Conservation (phyloP, 2,888 invertebrate genomes). For the Stramonita haemastoma region DNA sequence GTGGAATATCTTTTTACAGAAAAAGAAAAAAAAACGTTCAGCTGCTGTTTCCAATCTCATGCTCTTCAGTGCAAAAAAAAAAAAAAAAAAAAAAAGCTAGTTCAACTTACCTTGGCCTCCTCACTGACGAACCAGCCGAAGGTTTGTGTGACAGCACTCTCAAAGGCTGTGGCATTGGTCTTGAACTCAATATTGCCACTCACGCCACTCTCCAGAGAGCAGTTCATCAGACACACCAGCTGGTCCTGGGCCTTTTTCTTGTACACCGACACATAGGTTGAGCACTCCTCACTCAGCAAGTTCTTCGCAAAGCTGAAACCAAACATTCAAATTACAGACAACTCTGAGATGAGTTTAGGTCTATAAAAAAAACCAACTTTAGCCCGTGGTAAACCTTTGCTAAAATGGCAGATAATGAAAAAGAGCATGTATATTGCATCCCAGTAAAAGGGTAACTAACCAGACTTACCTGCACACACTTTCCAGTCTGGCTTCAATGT, state of each 20-base stretch:
- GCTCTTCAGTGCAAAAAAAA: neutral
- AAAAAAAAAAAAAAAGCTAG: neutral
- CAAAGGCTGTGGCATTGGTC: slow-evolving; percentile 88
- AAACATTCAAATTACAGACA: too few relatives aligned
- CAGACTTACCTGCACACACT: slow-evolving; percentile 84
- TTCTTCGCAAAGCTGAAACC: slow-evolving; percentile 84
- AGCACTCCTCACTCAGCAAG: slow-evolving; percentile 89
- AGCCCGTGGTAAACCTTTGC: too few relatives aligned
- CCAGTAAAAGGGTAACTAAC: neutral
- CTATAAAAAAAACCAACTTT: too few relatives aligned
- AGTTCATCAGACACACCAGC: slow-evolving; percentile 87
- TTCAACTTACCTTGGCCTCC: slow-evolving; percentile 54
- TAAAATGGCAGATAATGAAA: neutral
- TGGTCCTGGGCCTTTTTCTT: slow-evolving; percentile 88
- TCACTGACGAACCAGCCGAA: slow-evolving; percentile 72
- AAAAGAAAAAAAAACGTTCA: too few relatives aligned
- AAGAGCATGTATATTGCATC: too few relatives aligned
- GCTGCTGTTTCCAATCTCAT: too few relatives aligned
- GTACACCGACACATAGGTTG: slow-evolving; percentile 83
- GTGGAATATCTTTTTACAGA: too few relatives aligned
- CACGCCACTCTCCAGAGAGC: slow-evolving; percentile 88
- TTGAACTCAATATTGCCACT: slow-evolving; percentile 85
- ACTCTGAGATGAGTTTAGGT: too few relatives aligned
- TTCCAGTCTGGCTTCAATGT: slow-evolving; percentile 89
- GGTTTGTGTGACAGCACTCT: slow-evolving; percentile 82